A percentile compares a stretch with the other conserved stretches of the same genome.
phyloP scores from a whole-genome alignment of 2,888 invertebrate species.

The Piscicola geometra region DNA sequence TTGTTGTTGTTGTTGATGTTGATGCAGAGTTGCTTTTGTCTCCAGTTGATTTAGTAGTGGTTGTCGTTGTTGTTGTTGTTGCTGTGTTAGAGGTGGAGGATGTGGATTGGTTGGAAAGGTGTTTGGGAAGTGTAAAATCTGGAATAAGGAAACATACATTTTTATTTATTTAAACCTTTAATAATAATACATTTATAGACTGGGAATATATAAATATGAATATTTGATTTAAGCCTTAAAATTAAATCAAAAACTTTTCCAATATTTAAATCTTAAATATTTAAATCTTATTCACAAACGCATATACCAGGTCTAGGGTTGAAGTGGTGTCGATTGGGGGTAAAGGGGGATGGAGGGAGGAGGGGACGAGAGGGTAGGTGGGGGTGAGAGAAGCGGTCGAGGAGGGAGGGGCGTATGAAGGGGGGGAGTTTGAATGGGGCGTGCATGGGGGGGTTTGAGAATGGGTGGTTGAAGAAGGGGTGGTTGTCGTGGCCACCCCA shows the following conservation, averaged over 20 bases:
- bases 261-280: too few relatives aligned
- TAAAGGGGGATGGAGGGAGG: neutral
- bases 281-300: too few relatives aligned
- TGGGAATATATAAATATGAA: neutral
- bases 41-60: neutral
- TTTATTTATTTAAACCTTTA: too few relatives aligned
- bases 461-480: neutral
- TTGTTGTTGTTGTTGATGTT: neutral
- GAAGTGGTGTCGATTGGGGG: slow-evolving; percentile 1
- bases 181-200: neutral
- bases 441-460: neutral
- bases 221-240: too few relatives aligned
- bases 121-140: neutral
- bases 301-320: slow-evolving; percentile 8
- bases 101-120: neutral
- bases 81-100: neutral
- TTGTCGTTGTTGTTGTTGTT: neutral
- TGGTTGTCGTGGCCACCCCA: neutral
- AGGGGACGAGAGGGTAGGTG: slow-evolving; percentile 9
- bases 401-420: neutral
- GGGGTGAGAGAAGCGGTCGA: neutral
- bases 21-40: neutral
- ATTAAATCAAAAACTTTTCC: too few relatives aligned
- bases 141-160: too few relatives aligned
- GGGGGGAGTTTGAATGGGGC: neutral